Evolutionary conservation across 2,888 invertebrate genomes (phyloP).

Genomic region (Cancer borealis): DNA sequence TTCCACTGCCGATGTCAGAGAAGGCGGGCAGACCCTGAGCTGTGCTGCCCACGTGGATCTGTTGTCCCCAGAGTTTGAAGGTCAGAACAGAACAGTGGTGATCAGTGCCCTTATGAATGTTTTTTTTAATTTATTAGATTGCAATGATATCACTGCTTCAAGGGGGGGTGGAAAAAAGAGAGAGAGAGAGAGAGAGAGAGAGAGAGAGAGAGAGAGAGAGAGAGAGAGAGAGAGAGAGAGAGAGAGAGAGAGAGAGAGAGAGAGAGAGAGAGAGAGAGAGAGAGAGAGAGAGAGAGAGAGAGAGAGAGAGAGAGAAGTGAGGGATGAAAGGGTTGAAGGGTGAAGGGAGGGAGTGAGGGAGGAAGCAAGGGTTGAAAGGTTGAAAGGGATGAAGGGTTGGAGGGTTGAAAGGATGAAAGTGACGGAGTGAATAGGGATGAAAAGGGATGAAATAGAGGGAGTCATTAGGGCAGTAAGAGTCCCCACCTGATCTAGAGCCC

Average conservation of each 20-base stretch:
- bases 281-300: too few species aligned
- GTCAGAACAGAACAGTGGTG: too few species aligned
- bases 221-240: too few species aligned
- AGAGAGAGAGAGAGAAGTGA: too few species aligned
- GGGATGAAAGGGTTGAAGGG: too few species aligned
- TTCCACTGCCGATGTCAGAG: slow-evolving; percentile 56
- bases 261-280: too few species aligned
- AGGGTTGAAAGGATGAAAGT: too few species aligned
- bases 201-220: too few species aligned
- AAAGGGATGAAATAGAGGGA: background rate
- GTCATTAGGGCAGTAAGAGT: background rate
- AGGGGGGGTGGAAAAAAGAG: background rate
- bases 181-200: background rate
- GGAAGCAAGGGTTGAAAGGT: too few species aligned
- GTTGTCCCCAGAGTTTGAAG: background rate
- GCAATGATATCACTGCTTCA: background rate
- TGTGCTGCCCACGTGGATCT: slow-evolving; percentile 71
- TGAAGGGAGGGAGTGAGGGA: too few species aligned
- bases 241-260: too few species aligned
- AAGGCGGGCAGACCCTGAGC: slow-evolving; percentile 66
- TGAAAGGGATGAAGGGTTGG: background rate
- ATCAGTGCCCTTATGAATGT: background rate
- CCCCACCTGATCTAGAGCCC: slow-evolving; percentile 81
- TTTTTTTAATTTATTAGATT: too few species aligned
- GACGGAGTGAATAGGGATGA: background rate